Conservation (phyloP, 2,797 vertebrate genomes). For the Graptemys geographica region DNA sequence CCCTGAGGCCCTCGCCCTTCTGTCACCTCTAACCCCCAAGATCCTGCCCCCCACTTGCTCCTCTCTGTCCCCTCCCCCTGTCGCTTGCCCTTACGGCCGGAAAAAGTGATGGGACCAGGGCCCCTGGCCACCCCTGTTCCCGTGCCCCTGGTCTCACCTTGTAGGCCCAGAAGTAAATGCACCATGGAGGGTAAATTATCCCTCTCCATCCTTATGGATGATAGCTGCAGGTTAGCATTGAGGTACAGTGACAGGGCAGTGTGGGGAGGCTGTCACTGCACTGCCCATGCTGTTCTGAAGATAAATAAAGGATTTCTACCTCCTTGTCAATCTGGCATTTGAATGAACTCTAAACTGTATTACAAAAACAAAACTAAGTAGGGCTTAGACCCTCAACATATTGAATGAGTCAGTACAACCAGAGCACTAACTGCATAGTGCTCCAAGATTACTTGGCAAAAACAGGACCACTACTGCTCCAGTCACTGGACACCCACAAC, state of each 20-base stretch:
- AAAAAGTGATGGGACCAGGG: no score
- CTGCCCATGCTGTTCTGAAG: not conserved
- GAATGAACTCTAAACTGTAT: not conserved
- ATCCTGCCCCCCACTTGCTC: no score
- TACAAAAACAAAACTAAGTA: slow-evolving; percentile 1
- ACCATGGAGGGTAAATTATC: not conserved
- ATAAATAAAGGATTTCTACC: not conserved
- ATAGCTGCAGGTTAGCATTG: not conserved
- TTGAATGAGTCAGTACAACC: not conserved
- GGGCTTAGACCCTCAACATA: not conserved
- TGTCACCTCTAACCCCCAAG: no score
- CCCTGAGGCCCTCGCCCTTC: no score
- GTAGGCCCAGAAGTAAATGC: not conserved
- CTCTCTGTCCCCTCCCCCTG: no score
- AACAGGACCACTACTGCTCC: not conserved
- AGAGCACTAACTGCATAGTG: not conserved
- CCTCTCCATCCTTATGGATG: not conserved
- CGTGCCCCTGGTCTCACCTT: not conserved
- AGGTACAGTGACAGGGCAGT: not conserved
- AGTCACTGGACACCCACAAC: not conserved
- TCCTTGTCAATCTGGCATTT: not conserved
- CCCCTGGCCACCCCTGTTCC: no score
- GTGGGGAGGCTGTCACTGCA: not conserved
- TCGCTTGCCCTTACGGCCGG: no score
- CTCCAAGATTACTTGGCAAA: not conserved